phyloP scores from a whole-genome alignment of 53 echinoderm and acorn worm genomes.

The Crossaster papposus region DNA sequence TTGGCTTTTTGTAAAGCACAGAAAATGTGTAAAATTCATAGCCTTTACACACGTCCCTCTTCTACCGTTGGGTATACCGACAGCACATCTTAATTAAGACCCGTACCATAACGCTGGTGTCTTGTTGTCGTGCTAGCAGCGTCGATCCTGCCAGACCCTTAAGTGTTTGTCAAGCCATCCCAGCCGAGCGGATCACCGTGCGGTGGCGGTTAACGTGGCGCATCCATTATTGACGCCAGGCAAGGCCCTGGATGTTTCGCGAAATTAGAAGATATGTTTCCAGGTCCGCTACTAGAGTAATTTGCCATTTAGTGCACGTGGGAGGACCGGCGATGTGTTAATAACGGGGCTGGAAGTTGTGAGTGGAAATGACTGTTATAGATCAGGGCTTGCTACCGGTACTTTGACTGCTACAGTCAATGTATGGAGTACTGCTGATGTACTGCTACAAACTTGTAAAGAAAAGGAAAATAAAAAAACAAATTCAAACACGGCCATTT shows the following conservation, averaged over 20 bases:
- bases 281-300: background rate
- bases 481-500: too few relatives aligned
- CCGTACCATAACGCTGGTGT: background rate
- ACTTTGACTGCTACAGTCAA: too few relatives aligned
- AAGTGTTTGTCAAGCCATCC: background rate
- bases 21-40: too few relatives aligned
- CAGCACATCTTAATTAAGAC: constrained; percentile 29
- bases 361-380: background rate
- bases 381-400: too few relatives aligned
- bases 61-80: background rate
- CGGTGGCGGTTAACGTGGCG: background rate
- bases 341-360: background rate
- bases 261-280: background rate
- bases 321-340: background rate
- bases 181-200: background rate
- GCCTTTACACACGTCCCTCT: background rate
- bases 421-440: too few relatives aligned
- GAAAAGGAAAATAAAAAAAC: too few relatives aligned
- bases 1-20: too few relatives aligned
- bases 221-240: constrained; percentile 25
- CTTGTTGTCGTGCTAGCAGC: background rate
- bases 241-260: background rate
- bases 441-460: too few relatives aligned
- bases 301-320: background rate
- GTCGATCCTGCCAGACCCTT: background rate